Conservation (phyloP, 2,113 vertebrate genomes). For the Gavialis gangeticus region DNA sequence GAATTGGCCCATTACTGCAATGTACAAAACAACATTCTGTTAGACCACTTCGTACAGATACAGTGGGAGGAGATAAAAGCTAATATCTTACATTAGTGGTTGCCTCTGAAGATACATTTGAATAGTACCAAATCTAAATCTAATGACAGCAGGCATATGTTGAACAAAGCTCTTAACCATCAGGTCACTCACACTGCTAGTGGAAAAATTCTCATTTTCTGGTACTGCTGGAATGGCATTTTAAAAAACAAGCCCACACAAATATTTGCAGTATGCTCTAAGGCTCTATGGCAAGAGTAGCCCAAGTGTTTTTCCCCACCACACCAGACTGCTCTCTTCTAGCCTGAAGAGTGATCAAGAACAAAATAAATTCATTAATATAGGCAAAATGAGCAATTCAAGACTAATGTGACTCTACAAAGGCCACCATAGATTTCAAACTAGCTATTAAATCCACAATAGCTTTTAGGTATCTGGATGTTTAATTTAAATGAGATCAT, state of each 20-base stretch:
- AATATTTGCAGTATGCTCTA: neutral
- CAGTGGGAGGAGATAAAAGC: neutral
- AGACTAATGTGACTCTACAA: neutral
- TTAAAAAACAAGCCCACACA: neutral
- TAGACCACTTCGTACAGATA: neutral
- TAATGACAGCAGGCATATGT: neutral
- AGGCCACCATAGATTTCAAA: neutral
- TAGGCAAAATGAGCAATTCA: conserved; percentile 21
- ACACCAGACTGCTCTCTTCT: neutral
- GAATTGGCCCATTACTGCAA: neutral
- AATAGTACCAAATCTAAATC: neutral
- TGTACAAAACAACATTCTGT: neutral
- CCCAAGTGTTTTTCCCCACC: neutral
- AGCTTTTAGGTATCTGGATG: neutral
- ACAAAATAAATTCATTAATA: conserved; percentile 4
- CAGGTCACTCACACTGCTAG: neutral
- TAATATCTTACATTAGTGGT: neutral
- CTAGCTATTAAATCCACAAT: conserved; percentile 13
- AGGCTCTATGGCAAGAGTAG: conserved; percentile 1
- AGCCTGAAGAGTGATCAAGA: conserved; percentile 9
- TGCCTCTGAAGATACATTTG: neutral
- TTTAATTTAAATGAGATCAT: conserved; percentile 44
- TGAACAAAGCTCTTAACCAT: neutral
- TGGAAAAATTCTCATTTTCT: neutral
- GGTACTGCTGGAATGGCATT: neutral